Evolutionary conservation across 2,797 vertebrate genomes (phyloP), one percentile per base, ranked within the genome.

Genomic region (Peromyscus attwateri): DNA sequence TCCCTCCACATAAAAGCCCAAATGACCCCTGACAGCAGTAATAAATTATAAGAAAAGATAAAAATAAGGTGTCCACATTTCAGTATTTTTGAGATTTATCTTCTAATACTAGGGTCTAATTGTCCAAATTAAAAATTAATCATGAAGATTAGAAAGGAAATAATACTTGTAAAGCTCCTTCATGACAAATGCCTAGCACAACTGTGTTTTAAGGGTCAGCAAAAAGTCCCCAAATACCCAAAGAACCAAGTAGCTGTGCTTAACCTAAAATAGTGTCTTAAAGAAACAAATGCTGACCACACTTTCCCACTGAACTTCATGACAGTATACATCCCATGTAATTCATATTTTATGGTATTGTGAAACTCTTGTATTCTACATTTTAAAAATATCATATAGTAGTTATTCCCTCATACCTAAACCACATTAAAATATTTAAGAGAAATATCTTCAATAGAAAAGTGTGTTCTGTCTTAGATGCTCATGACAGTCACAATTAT

Each of bases 341-440:
- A 92, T 43, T 7, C 66, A 92, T 55, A 91, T 83, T 57, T 95
- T 97, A 73, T 76, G 70, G n/a, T n/a, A 57, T 19, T 90, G 17
- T 85, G 77, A 93, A 87, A 92, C 21, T 76, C 55, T 92, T 77
- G 23, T 62, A 66, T 87, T 96, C 66, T 76, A 57, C 1, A 68
- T 75, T 89, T 94, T 70, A 49, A 89, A 89, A 90, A 73, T 90
- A 46, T 94, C 52, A 95, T 60, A 3, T 80, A 91, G 83, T 55
- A 80, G 70, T 70, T 91, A 84, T 93, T 85, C 49, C 46, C 1
- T 94, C 40, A 89, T 91, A 92, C 6, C 13, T 87, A 95, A 96
- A 95, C 92, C 73, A 64, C 81, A 97, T 25, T 84, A 91, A 95
- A 97, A 92, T 93, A 96, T 70, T 91, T 89, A 89, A 91, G 62